A percentile compares a stretch with the other conserved stretches of the same genome.
Conservation (phyloP, 1,140 invertebrate species). For the Ptiloglossa arizonensis region DNA sequence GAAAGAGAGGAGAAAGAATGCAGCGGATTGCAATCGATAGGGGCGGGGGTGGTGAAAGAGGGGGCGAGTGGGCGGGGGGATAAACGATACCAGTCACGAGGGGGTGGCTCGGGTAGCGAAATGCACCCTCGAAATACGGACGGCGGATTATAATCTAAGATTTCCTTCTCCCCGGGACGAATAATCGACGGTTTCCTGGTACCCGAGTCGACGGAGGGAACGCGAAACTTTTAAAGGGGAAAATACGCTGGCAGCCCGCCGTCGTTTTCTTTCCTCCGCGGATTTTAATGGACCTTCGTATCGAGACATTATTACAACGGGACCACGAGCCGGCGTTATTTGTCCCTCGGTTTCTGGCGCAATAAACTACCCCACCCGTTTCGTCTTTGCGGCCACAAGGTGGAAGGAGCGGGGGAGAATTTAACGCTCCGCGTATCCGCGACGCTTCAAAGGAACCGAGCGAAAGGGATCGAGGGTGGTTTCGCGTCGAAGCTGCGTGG, state of each 20-base stretch:
- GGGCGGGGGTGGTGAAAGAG: neutral
- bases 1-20: neutral
- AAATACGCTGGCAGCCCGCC: neutral
- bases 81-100: conserved; percentile 30
- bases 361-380: neutral
- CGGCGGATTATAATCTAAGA: conserved; percentile 43
- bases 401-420: neutral
- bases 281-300: conserved; percentile 18
- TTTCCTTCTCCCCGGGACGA: conserved; percentile 34
- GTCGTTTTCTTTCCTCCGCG: neutral
- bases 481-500: no score
- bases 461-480: no score
- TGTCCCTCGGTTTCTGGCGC: conserved; percentile 1
- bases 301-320: conserved; percentile 20
- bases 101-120: conserved; percentile 6
- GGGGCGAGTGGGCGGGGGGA: neutral
- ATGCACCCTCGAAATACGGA: conserved; percentile 26
- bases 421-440: neutral
- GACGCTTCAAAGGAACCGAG: no score
- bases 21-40: conserved; percentile 61
- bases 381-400: neutral
- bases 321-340: neutral
- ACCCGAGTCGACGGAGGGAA: neutral
- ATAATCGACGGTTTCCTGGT: conserved; percentile 37
- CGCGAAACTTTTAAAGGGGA: neutral